Evolutionary conservation across 92 coral and sea anemone species (phyloP).

Genomic region (Porites evermanni): DNA sequence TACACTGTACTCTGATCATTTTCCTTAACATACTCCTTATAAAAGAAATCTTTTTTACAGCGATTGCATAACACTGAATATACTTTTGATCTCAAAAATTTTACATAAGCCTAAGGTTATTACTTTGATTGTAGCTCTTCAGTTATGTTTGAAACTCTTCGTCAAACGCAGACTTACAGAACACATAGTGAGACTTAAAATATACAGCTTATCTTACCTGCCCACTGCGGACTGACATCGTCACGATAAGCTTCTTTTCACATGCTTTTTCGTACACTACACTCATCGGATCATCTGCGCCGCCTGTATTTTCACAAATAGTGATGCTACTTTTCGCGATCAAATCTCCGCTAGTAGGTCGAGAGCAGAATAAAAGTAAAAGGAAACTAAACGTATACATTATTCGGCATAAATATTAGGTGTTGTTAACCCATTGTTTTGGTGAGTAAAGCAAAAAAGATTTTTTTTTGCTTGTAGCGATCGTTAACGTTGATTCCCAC

Average conservation of each 20-base stretch:
- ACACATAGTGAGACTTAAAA: background rate
- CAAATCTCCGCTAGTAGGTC: conserved; percentile 52
- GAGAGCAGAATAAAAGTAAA: conserved; percentile 22
- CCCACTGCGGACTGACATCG: conserved; percentile 89
- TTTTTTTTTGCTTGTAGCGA: background rate
- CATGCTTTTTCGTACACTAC: conserved; percentile 98
- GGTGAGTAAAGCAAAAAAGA: background rate
- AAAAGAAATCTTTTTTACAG: too few species aligned
- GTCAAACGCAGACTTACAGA: conserved; percentile 7
- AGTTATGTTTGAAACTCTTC: too few species aligned
- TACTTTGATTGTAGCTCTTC: too few species aligned
- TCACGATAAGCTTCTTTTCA: conserved; percentile 90
- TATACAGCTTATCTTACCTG: conserved; percentile 69
- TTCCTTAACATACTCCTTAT: too few species aligned
- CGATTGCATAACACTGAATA: too few species aligned
- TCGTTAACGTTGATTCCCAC: background rate
- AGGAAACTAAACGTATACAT: conserved; percentile 24
- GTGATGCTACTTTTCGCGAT: conserved; percentile 95
- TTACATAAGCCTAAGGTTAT: too few species aligned
- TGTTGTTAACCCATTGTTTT: background rate
- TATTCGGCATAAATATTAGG: background rate
- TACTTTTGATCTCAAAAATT: too few species aligned
- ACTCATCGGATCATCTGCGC: conserved; percentile 87
- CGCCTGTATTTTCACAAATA: conserved; percentile 95
- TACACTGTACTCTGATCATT: too few species aligned